These are phyloP conservation scores for Chelidonichthys spinosus DNA, from an alignment of 2,797 vertebrate genomes.

Conservation along the genomic window DNA sequence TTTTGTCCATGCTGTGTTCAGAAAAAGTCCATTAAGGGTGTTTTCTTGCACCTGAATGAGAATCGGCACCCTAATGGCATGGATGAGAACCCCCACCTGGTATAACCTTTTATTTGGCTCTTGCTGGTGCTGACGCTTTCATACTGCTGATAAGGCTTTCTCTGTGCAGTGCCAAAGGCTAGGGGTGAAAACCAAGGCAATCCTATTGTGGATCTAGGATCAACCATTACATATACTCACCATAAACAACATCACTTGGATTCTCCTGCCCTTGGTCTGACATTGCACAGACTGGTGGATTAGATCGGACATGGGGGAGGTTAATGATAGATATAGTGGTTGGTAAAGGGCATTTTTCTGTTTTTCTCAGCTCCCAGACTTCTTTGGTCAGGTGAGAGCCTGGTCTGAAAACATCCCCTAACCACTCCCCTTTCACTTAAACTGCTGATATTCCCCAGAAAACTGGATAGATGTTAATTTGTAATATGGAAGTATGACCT, in stretches of 20 bases:
- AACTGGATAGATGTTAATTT: constrained; percentile 43
- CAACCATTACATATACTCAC: neutral
- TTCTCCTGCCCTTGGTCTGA: constrained; percentile 60
- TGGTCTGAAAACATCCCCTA: constrained; percentile 78
- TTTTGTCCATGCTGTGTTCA: constrained; percentile 79
- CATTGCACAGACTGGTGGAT: constrained; percentile 77
- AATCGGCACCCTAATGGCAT: constrained; percentile 76
- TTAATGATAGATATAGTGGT: constrained; percentile 60
- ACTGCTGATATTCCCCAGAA: constrained; percentile 2
- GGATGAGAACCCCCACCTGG: constrained; percentile 81
- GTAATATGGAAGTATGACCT: constrained; percentile 24
- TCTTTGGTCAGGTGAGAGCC: constrained; percentile 81
- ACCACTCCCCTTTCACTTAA: constrained; percentile 32
- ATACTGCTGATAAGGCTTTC: constrained; percentile 42
- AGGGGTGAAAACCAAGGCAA: constrained; percentile 19
- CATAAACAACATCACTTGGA: constrained; percentile 12
- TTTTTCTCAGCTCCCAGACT: constrained; percentile 79
- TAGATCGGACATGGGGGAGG: constrained; percentile 54
- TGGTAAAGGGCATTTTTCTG: constrained; percentile 81
- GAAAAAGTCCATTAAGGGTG: constrained; percentile 85
- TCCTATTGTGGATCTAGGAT: neutral
- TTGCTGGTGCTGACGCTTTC: constrained; percentile 76
- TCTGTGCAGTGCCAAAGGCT: constrained; percentile 79
- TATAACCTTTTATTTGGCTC: constrained; percentile 64
- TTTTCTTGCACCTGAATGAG: constrained; percentile 85